Conservation (phyloP, 2,113 vertebrate species). For the Gavia stellata region DNA sequence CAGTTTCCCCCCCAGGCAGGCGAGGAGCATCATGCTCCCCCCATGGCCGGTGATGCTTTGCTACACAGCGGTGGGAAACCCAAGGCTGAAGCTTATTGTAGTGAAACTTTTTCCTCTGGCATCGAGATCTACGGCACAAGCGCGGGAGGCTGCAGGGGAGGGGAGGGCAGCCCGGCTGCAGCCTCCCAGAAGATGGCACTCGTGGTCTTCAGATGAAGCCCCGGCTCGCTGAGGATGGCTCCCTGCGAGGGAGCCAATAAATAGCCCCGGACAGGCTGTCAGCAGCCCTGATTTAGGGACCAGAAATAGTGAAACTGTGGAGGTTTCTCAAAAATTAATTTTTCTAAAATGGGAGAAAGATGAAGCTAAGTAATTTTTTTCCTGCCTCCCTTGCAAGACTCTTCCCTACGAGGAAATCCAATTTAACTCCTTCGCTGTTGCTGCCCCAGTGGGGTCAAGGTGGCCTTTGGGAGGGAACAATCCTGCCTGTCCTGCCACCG, state of each 20-base stretch:
- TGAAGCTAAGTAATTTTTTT: conserved; percentile 30
- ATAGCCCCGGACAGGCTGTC: conserved; percentile 25
- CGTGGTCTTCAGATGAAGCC: not conserved
- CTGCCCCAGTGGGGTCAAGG: not conserved
- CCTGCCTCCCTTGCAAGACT: not conserved
- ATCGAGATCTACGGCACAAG: not conserved
- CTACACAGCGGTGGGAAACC: not conserved
- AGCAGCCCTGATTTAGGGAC: conserved; percentile 46
- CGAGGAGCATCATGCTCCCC: not conserved
- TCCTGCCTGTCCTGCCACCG: not conserved
- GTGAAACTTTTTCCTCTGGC: not conserved
- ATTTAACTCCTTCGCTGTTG: not conserved
- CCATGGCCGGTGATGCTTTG: not conserved
- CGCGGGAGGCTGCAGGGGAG: not conserved
- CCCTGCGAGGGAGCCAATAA: not conserved
- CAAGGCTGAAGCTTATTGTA: not conserved
- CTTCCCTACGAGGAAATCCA: not conserved
- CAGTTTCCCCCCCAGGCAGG: not conserved
- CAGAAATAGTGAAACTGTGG: conserved; percentile 45
- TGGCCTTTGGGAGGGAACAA: not conserved
- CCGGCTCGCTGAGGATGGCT: not conserved
- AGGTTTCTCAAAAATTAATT: conserved; percentile 62
- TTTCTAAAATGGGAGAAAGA: conserved; percentile 59
- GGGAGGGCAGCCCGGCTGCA: not conserved
- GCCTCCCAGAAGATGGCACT: conserved; percentile 57